Evolutionary conservation across 2,797 vertebrate species (phyloP).

Genomic region (Dryobates pubescens): DNA sequence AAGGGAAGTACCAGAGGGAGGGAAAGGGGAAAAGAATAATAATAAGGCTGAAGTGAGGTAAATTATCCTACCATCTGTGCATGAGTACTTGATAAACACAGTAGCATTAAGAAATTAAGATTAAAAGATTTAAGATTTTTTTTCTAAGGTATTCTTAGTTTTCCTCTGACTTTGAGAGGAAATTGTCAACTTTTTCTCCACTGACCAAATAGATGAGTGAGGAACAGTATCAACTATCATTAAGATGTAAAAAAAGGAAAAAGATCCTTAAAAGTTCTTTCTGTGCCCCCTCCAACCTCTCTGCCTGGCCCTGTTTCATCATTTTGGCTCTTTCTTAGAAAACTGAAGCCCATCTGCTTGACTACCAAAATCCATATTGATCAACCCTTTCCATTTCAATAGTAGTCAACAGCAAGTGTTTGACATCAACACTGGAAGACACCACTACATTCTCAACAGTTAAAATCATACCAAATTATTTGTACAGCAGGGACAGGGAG

Average conservation of each 20-base stretch:
- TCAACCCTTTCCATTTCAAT: not conserved
- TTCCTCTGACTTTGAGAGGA: not conserved
- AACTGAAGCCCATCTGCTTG: not conserved
- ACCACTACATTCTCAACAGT: not conserved
- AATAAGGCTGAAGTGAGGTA: not conserved
- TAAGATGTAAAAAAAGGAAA: not conserved
- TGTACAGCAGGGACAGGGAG: not conserved
- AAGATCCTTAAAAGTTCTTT: not conserved
- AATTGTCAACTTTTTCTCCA: not conserved
- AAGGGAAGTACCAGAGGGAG: not conserved
- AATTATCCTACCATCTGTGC: not conserved
- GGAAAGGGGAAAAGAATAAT: not conserved
- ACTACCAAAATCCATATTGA: not conserved
- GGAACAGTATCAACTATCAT: not conserved
- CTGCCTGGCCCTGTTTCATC: not conserved
- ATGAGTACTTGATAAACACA: not conserved
- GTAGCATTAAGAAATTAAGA: not conserved
- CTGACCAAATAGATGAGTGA: not conserved
- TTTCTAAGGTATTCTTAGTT: not conserved
- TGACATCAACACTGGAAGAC: not conserved
- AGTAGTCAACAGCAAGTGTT: not conserved
- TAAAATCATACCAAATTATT: not conserved
- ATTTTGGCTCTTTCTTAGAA: not conserved
- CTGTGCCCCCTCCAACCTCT: rapidly evolving
- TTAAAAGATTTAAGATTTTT: not conserved